These are phyloP conservation scores for Notolepis coatsorum DNA, from an alignment of 2,797 vertebrate species.

Conservation along the genomic window DNA sequence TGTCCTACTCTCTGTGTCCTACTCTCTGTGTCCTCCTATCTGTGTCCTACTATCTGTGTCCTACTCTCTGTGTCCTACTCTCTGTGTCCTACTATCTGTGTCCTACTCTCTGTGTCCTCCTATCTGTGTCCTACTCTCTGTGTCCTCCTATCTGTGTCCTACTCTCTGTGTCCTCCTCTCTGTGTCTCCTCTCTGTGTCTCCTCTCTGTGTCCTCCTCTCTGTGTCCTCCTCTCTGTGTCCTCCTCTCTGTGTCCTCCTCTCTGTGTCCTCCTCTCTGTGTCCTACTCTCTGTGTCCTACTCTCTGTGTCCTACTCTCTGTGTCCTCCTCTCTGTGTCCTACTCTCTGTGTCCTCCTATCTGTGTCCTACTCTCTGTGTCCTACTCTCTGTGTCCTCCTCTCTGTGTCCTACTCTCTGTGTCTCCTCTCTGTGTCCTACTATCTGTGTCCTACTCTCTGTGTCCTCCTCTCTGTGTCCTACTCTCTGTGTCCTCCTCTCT, in stretches of 20 bases:
- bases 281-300: constrained; percentile 11
- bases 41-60: constrained; percentile 3
- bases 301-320: constrained; percentile 28
- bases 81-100: no score
- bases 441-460: constrained; percentile 31
- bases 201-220: constrained; percentile 18
- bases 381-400: no score
- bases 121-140: constrained; percentile 19
- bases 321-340: not conserved
- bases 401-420: constrained; percentile 19
- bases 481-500: constrained; percentile 19
- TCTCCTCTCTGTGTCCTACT: constrained; percentile 12
- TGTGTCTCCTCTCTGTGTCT: constrained; percentile 1
- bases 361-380: no score
- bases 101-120: no score
- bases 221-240: no score
- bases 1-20: constrained; percentile 12
- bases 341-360: constrained; percentile 18
- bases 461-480: not conserved
- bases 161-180: constrained; percentile 27
- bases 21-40: constrained; percentile 27
- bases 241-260: no score
- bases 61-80: constrained; percentile 19
- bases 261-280: constrained; percentile 19
- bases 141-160: constrained; percentile 12